Evolutionary conservation across 2,797 vertebrate genomes (phyloP).

Genomic region (Gorsachius magnificus): DNA sequence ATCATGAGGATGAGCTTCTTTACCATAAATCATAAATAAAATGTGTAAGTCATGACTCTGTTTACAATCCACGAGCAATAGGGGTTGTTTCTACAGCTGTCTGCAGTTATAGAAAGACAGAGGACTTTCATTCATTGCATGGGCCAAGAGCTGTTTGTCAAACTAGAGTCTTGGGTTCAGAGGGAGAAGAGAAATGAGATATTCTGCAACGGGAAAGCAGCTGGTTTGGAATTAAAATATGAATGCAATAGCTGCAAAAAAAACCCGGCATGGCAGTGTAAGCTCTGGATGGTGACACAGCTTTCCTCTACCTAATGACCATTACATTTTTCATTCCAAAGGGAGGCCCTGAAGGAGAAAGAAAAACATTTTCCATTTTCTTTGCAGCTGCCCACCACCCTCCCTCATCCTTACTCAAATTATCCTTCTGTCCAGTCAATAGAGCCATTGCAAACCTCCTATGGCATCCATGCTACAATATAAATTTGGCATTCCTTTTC

Average conservation of each 20-base stretch:
- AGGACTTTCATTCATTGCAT: not conserved
- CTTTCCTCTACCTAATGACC: not conserved
- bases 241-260: not conserved
- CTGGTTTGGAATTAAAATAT: not conserved
- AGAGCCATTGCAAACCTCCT: not conserved
- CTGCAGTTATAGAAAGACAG: not conserved
- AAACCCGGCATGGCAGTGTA: not conserved
- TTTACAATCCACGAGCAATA: not conserved
- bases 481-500: not conserved
- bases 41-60: not conserved
- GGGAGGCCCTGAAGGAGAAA: not conserved
- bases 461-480: not conserved
- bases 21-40: not conserved
- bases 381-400: not conserved
- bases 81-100: not conserved
- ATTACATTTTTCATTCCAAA: not conserved
- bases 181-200: not conserved
- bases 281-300: not conserved
- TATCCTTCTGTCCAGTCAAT: not conserved
- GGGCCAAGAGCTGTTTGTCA: not conserved
- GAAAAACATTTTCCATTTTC: not conserved
- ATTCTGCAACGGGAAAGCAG: not conserved
- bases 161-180: not conserved
- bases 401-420: not conserved
- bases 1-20: not conserved